Base-by-base conservation (phyloP, 2,888 invertebrate species). In the Apodemia duryi region DNA sequence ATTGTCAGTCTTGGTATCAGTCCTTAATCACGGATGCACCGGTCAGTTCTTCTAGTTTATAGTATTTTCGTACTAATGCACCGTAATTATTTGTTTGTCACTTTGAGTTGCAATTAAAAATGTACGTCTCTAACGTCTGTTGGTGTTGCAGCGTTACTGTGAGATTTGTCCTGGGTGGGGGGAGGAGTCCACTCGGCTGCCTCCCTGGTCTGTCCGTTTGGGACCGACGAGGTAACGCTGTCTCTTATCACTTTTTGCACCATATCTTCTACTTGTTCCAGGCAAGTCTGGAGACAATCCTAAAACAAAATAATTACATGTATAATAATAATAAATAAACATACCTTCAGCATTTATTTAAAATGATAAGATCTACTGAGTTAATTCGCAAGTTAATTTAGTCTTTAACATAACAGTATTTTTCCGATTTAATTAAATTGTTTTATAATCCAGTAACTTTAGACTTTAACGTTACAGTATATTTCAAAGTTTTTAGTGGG, bases 121-220 rank as follows among this genome's bases (percentile, higher is more conserved):
- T 96, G 95, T 73, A 97, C 95, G 86, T 97, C 96, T 76, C 96
- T 94, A 75, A 97, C 95, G 85, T 97, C 97, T 75, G 97, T 97
- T 75, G 97, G 96, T 65, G 97, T 96, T 74, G 95, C 94, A 74
- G 97, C 95, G 85, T 95, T 95, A 85, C 94, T 94, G 87, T 95
- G 95, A 72, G 94, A 94, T 83, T 93, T 93, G 86, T 90, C 91
- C 74, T 83, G 90, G 73, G 84, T 75, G 72, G 91, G 91, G 67
- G 89, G 89, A 54, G 92, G 89, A 70, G 88, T 89, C 90, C 91
- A 90, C 68, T 80, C 83, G 75, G 78, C 76, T 74, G 84, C 79
- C 82, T 86, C 89, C 80, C 84, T 81, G 77, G 85, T 76, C 77
- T 82, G 80, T 64, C 88, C 88, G 91, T 92, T 87, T 92, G 91